These are phyloP conservation scores for Leptothorax acervorum DNA, from an alignment of 2,888 invertebrate genomes.

Conservation along the genomic window DNA sequence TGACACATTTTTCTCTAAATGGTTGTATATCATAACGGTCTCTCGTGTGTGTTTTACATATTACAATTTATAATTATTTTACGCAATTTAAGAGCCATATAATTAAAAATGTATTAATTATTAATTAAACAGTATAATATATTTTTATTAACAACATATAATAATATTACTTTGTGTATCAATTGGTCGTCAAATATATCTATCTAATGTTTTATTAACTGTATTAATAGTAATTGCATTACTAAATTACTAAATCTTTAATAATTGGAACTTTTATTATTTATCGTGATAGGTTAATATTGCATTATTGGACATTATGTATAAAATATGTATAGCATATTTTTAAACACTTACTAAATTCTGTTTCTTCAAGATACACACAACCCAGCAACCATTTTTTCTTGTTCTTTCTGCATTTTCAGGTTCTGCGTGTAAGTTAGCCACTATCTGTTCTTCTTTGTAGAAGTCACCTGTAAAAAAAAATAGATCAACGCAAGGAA, in stretches of 20 bases:
- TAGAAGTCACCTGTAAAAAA: not conserved
- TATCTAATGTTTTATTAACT: not conserved
- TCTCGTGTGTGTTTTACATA: too few relatives aligned
- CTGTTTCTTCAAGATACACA: not conserved
- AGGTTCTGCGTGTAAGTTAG: not conserved
- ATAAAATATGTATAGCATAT: not conserved
- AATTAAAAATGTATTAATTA: not conserved
- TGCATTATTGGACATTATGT: not conserved
- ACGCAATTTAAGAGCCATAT: not conserved
- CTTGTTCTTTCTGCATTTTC: constrained; percentile 22
- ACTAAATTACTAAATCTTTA: not conserved
- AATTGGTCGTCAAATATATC: not conserved
- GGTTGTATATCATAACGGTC: too few relatives aligned
- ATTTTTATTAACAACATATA: not conserved
- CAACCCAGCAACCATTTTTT: not conserved
- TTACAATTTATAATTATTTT: not conserved
- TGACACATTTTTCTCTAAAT: too few relatives aligned
- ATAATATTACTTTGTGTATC: not conserved
- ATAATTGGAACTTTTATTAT: constrained; percentile 8
- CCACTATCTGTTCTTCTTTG: not conserved
- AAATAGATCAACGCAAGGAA: not conserved
- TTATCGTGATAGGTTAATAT: not conserved
- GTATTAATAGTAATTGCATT: not conserved
- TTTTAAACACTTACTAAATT: constrained; percentile 8
- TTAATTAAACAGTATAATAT: not conserved